phyloP scores from a whole-genome alignment of 2,113 vertebrate genomes.

The Protomyctophum bolini region DNA sequence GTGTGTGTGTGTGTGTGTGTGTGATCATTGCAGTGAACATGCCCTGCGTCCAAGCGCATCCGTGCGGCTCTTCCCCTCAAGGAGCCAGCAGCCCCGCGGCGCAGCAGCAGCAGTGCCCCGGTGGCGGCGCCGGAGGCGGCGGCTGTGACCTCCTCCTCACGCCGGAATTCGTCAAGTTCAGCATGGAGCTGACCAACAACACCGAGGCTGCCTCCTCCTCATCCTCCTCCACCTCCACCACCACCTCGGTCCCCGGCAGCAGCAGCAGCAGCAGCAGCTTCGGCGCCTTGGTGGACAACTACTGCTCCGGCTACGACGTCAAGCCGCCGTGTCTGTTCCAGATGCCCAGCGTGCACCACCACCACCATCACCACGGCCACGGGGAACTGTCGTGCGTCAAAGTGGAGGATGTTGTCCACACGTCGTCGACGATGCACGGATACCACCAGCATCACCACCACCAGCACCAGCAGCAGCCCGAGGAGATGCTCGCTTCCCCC shows the following conservation, averaged over 20 bases:
- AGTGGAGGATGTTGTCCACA: constrained; percentile 89
- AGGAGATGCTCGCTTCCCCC: constrained; percentile 87
- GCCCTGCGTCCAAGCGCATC: constrained; percentile 91
- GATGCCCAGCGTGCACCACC: constrained; percentile 79
- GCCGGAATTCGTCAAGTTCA: constrained; percentile 99
- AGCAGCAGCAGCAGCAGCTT: constrained; percentile 61
- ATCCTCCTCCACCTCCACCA: constrained; percentile 67
- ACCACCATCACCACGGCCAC: no score
- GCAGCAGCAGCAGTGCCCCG: constrained; percentile 62
- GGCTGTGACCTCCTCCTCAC: constrained; percentile 97
- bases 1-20: neutral
- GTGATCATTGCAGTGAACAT: constrained; percentile 86
- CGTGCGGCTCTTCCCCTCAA: constrained; percentile 95
- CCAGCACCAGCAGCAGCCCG: constrained; percentile 81
- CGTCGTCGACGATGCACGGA: constrained; percentile 71
- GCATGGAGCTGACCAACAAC: constrained; percentile 98
- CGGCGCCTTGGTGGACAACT: constrained; percentile 90
- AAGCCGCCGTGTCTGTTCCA: constrained; percentile 97
- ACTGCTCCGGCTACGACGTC: constrained; percentile 89
- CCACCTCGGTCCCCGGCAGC: constrained; percentile 84
- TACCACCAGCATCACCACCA: constrained; percentile 85
- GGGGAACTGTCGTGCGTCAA: constrained; percentile 92
- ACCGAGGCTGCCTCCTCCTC: constrained; percentile 81
- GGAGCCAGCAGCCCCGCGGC: constrained; percentile 96
- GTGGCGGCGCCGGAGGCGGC: constrained; percentile 85